A percentile compares a stretch with the other conserved stretches of the same genome.
These are phyloP conservation scores for Tyria jacobaeae DNA, from an alignment of 2,888 invertebrate species.

Conservation along the genomic window DNA sequence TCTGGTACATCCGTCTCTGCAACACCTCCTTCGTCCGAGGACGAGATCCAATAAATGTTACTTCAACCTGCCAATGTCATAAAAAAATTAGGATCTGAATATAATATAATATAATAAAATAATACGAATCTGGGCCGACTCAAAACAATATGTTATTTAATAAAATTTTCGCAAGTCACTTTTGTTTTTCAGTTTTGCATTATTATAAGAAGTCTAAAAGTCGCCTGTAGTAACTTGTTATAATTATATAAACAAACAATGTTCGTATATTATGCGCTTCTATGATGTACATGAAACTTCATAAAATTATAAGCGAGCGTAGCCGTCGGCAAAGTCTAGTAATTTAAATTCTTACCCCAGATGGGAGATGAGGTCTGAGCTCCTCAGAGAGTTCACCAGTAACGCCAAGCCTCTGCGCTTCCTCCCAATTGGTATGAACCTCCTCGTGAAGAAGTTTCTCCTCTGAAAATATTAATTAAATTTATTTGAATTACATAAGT, in stretches of 20 bases:
- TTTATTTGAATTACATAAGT: no score
- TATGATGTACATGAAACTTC: no score
- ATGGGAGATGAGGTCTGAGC: conserved; percentile 71
- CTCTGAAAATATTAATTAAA: conserved; percentile 75
- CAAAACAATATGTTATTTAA: no score
- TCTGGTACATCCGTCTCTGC: conserved; percentile 91
- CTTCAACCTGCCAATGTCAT: conserved; percentile 66
- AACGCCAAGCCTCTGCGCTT: conserved; percentile 84
- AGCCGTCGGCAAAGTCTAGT: no score
- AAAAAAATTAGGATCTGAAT: neutral
- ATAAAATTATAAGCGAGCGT: no score
- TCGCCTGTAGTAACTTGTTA: neutral
- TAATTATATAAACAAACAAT: no score
- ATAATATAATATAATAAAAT: no score
- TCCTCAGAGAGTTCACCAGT: conserved; percentile 75
- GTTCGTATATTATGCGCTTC: no score
- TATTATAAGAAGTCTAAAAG: neutral
- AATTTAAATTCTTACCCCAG: conserved; percentile 75
- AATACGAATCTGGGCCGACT: no score
- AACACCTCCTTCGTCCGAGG: conserved; percentile 92
- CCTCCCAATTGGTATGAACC: conserved; percentile 90
- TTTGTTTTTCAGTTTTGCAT: neutral
- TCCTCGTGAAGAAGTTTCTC: conserved; percentile 92
- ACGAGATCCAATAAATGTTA: conserved; percentile 91
- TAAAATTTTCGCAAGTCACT: neutral